Evolutionary conservation across 2,113 vertebrate genomes (phyloP).

Genomic region (Gallinago paraguaiae): DNA sequence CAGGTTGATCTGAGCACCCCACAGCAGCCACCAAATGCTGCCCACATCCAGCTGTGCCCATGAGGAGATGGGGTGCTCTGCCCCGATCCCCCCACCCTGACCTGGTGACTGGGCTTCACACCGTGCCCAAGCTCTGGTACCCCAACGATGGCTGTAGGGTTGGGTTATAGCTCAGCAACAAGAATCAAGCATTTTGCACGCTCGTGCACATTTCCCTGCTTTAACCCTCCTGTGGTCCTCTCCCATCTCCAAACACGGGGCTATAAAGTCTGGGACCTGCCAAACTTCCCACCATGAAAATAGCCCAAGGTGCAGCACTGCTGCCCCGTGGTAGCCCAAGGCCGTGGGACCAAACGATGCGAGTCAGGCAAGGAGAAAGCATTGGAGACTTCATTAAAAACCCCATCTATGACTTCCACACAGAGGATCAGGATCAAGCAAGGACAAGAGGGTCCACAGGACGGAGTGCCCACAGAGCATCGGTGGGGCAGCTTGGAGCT

Average conservation of each 20-base stretch:
- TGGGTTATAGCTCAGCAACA: not conserved
- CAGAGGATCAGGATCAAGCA: not conserved
- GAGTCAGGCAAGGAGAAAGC: not conserved
- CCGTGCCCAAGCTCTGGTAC: not conserved
- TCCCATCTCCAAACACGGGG: not conserved
- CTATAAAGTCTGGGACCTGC: not conserved
- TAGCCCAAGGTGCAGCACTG: not conserved
- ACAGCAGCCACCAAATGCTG: not conserved
- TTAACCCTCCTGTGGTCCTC: rapidly evolving
- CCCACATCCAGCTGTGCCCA: not conserved
- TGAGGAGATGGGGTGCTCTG: not conserved
- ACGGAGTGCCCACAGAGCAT: not conserved
- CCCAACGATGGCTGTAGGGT: not conserved
- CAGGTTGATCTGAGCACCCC: rapidly evolving
- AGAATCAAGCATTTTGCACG: not conserved
- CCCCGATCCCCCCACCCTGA: not conserved
- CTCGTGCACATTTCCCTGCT: not conserved
- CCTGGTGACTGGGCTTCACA: not conserved
- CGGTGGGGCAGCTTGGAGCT: not conserved
- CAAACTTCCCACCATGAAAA: not conserved
- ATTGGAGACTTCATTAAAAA: too few species aligned
- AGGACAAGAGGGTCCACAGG: rapidly evolving
- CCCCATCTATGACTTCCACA: not conserved
- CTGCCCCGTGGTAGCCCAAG: not conserved
- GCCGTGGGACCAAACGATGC: not conserved